Evolutionary conservation across 2,888 invertebrate species (phyloP), one percentile per base, ranked within the genome.

Genomic region (Acronicta psi): DNA sequence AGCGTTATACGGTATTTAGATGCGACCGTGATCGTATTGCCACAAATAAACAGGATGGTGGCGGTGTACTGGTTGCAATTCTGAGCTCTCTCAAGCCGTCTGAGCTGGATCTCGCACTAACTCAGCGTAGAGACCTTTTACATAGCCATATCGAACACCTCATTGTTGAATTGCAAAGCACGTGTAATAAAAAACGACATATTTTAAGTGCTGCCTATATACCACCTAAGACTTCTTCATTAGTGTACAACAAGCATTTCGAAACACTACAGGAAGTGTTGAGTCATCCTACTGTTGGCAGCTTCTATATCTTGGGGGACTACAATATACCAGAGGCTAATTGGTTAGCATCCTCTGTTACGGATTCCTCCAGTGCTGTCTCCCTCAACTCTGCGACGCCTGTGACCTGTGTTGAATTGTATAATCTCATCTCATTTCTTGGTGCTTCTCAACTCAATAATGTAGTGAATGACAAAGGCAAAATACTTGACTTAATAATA

Each of bases 401-500:
- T 34, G 1, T 7, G 13, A 23, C 13, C 7, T 17, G 31, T 20
- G 14, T 6, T 2, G 16, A 41, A 5, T 20, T 50, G 14, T 4
- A 16, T 10, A 29, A 31, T 5, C 13, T 50, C 6, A 41, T 50
- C 29, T 41, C 31, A 6, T 20, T 31, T 18, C 40, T 41, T 18
- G 18, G 25, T n/a, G 31, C 34, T 18, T 18, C 10, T 34, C 50
- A 50, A 50, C n/a, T 25, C 11, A 50, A 50, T 9, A 20, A 17
- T 5, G 18, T 41, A 16, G 10, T 17, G 5, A 50, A 50, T 50
- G 13, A 18, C 13, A 20, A 18, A 14, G 18, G 25, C 13, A 40
- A 34, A 34, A 50, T 50, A 20, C 31, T 50, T 11, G 50, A 50
- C 14, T 31, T 50, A 31, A 9, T 50, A 3, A 41, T 50, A 31